Evolutionary conservation across 2,113 vertebrate genomes (phyloP).

Genomic region (Cinclus mexicanus): DNA sequence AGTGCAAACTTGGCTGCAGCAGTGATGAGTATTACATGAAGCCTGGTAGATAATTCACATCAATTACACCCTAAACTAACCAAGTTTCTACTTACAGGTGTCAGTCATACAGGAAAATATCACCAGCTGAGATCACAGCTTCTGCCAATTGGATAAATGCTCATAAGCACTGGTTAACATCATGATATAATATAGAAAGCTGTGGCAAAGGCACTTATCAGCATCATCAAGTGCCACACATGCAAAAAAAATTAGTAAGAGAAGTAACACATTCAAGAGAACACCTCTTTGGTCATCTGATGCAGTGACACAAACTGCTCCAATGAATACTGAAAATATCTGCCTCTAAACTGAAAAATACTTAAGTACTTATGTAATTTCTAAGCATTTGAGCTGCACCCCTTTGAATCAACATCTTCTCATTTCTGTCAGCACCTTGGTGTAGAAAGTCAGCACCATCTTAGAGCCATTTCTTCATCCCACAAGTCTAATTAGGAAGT

Average conservation of each 20-base stretch:
- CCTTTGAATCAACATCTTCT: background rate
- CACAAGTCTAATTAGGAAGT: constrained; percentile 29
- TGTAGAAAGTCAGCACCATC: background rate
- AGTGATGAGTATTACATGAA: background rate
- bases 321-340: background rate
- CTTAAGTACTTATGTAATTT: background rate
- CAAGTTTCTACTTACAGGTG: background rate
- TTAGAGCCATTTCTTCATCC: constrained; percentile 24
- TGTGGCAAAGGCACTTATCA: background rate
- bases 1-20: background rate
- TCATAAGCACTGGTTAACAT: background rate
- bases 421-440: background rate
- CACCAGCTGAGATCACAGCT: background rate
- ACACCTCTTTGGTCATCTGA: background rate
- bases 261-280: background rate
- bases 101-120: background rate
- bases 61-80: background rate
- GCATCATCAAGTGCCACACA: background rate
- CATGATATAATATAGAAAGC: background rate
- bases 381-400: background rate
- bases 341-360: background rate
- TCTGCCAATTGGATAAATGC: background rate
- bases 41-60: background rate
- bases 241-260: background rate
- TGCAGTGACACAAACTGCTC: background rate